Evolutionary conservation across 2,888 invertebrate species (phyloP).

Genomic region (Cantharis rustica): DNA sequence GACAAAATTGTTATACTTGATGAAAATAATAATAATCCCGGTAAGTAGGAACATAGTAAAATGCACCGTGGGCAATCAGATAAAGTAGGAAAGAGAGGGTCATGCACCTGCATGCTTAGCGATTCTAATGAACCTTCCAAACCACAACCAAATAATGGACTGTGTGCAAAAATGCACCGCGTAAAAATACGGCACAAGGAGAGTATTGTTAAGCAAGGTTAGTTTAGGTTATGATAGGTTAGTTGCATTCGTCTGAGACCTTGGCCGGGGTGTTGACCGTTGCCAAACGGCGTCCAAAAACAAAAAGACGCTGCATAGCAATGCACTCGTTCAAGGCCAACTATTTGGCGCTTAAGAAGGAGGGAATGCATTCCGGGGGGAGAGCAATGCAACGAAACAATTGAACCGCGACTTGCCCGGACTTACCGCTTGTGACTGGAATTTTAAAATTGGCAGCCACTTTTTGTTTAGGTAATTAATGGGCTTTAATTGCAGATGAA

Average conservation of each 20-base stretch:
- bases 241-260: constrained; percentile 52
- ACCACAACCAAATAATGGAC: constrained; percentile 20
- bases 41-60: constrained; percentile 1
- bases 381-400: constrained; percentile 53
- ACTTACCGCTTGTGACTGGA: constrained; percentile 55
- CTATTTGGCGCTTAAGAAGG: constrained; percentile 53
- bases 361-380: constrained; percentile 38
- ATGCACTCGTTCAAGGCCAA: constrained; percentile 59
- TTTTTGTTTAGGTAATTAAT: constrained; percentile 54
- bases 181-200: constrained; percentile 37
- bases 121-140: constrained; percentile 22
- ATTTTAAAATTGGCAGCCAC: constrained; percentile 54
- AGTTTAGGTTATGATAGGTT: constrained; percentile 57
- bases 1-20: background rate
- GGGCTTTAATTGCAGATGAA: constrained; percentile 53
- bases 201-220: constrained; percentile 42
- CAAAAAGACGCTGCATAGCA: constrained; percentile 57
- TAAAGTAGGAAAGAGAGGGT: constrained; percentile 6
- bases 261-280: constrained; percentile 58
- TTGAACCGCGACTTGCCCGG: constrained; percentile 57
- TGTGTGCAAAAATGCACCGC: constrained; percentile 26
- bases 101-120: constrained; percentile 25
- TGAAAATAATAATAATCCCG: constrained; percentile 9
- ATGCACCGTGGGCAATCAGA: constrained; percentile 8
- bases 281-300: constrained; percentile 57